Conservation (phyloP, 2,888 invertebrate species). For the Metellina segmentata region DNA sequence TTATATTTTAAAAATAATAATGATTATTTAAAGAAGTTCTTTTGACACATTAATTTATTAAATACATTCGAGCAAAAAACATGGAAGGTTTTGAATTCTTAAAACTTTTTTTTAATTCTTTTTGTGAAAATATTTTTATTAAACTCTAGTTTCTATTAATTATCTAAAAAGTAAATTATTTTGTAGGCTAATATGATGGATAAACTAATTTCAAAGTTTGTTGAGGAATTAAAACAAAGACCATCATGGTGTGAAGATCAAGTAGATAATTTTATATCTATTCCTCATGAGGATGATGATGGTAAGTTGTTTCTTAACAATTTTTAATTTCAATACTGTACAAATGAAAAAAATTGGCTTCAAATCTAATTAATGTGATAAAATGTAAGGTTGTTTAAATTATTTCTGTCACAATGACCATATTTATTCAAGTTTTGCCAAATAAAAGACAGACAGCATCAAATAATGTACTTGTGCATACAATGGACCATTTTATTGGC, state of each 20-base stretch:
- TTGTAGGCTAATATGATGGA: constrained; percentile 91
- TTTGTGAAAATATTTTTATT: neutral
- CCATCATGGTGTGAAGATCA: constrained; percentile 82
- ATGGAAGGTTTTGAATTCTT: no score
- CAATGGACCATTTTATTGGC: neutral
- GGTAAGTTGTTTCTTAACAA: constrained; percentile 78
- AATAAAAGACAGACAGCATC: no score
- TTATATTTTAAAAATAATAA: no score
- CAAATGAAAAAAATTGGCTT: neutral
- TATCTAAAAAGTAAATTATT: neutral
- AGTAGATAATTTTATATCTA: constrained; percentile 81
- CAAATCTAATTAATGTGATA: neutral
- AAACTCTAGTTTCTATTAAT: neutral
- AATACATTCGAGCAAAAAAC: no score
- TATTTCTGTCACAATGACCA: neutral
- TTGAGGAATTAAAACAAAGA: constrained; percentile 83
- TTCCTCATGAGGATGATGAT: constrained; percentile 82
- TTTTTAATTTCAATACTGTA: neutral
- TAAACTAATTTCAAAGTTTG: constrained; percentile 90
- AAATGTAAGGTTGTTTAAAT: neutral
- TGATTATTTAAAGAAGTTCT: no score
- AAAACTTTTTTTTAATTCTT: neutral
- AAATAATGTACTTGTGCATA: neutral
- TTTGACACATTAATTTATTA: no score
- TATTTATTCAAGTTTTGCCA: neutral